Base-by-base conservation (phyloP, 2,797 vertebrate species). In the Trachops cirrhosus region DNA sequence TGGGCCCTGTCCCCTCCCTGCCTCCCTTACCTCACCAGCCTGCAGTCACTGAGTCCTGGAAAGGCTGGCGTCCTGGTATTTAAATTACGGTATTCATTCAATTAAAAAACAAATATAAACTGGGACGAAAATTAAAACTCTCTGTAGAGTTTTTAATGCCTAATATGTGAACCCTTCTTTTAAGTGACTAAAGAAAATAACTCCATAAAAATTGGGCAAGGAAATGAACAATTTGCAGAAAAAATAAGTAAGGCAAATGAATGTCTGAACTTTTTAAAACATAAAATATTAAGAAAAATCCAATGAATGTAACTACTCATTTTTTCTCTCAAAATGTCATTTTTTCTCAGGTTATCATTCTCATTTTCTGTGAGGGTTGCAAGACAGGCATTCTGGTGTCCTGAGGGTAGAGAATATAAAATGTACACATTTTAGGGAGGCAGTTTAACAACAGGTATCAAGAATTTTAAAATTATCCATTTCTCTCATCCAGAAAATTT, bases 281-380 rank as follows among this genome's bases (percentile, higher is more conserved):
- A 89, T 50, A 52, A 71, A 77, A 78, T 83, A 79, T 52, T 57
- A 93, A 83, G 41, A n/a, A 93, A 91, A 84, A 86, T 54, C 32
- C 24, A 79, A 34, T 64, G 22, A 64, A 62, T 21, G 6, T 50
- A 79, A 64, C 46, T 87, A 77, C 67, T 11, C 11, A 26, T 21
- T 22, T 79, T 83, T 73, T 74, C 57, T 82, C 74, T 79, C n/a
- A 41, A 91, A 86, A 93, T n/a, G 21, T 34, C 44, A 5, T 75
- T 88, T 70, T 59, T 50, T 48, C 41, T 64, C 73, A 86, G 68
- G 50, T 29, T 18, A 26, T 29, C 26, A 0, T 57, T 54, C 57
- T 86, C 48, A 5, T 26, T 59, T 19, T 24, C 46, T 14, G 8
- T 10, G 22, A 46, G 11, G n/a, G 5, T 46, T 34, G 37, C 2